A percentile compares a stretch with the other conserved stretches of the same genome.
These are phyloP conservation scores for Pseudochirops cupreus DNA, from an alignment of 2,797 vertebrate genomes.

Conservation along the genomic window DNA sequence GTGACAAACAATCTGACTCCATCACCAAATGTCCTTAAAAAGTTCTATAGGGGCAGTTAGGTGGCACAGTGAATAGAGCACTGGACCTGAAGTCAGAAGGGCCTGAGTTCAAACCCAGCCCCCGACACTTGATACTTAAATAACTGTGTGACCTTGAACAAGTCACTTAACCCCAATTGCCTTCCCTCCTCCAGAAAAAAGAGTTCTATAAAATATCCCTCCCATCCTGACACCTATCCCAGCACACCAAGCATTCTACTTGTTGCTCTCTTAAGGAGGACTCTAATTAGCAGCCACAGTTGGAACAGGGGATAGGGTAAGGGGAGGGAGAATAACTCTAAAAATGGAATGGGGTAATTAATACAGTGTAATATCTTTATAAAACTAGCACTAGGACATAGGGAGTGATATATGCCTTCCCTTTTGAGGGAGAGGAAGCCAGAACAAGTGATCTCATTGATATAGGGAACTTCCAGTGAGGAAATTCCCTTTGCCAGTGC, in stretches of 20 bases:
- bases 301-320: neutral
- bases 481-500: neutral
- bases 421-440: neutral
- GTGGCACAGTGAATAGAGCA: too few species aligned
- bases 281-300: neutral
- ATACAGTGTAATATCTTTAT: neutral
- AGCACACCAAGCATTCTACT: neutral
- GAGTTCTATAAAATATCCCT: neutral
- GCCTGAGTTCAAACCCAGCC: too few species aligned
- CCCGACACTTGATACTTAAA: too few species aligned
- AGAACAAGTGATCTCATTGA: neutral
- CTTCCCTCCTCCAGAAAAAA: neutral
- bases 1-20: slow-evolving; percentile 57
- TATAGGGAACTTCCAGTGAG: neutral
- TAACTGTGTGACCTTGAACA: too few species aligned
- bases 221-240: neutral
- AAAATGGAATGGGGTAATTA: neutral
- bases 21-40: neutral
- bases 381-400: neutral
- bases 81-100: too few species aligned
- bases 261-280: neutral
- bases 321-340: neutral
- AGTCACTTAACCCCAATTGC: too few species aligned
- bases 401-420: neutral
- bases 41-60: neutral